A percentile compares a stretch with the other conserved stretches of the same genome.
Conservation (phyloP, 2,797 vertebrate species). For the Scolopax rusticola region DNA sequence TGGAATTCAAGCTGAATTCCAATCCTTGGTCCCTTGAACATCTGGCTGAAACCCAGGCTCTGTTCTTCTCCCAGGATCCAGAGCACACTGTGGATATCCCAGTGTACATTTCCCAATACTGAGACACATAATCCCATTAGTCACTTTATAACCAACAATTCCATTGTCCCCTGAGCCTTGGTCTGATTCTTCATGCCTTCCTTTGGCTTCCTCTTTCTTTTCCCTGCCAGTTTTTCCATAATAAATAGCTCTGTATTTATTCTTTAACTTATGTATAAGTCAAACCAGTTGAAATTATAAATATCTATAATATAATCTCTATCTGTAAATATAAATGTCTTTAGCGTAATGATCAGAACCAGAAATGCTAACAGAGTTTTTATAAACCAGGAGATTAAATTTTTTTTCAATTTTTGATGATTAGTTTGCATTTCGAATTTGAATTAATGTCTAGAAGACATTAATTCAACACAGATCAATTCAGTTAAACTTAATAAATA, state of each 20-base stretch:
- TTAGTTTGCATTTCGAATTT: not conserved
- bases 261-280: not conserved
- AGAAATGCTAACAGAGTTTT: not conserved
- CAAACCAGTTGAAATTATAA: not conserved
- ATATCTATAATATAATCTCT: not conserved
- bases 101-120: not conserved
- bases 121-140: not conserved
- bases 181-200: not conserved
- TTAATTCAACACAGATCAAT: not conserved
- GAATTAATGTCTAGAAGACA: not conserved
- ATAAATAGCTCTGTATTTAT: not conserved
- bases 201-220: constrained; percentile 5
- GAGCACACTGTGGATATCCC: not conserved
- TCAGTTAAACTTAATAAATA: not conserved
- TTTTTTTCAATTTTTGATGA: not conserved
- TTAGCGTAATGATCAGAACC: not conserved
- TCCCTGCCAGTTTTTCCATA: not conserved
- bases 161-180: not conserved
- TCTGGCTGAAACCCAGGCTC: not conserved
- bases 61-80: not conserved
- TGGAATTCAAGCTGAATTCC: not conserved
- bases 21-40: not conserved
- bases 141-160: not conserved
- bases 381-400: not conserved
- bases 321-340: not conserved